Evolutionary conservation across 2,113 vertebrate species (phyloP), one percentile per base, ranked within the genome.

Genomic region (crab-eating macaque (Macaca fascicularis)): DNA sequence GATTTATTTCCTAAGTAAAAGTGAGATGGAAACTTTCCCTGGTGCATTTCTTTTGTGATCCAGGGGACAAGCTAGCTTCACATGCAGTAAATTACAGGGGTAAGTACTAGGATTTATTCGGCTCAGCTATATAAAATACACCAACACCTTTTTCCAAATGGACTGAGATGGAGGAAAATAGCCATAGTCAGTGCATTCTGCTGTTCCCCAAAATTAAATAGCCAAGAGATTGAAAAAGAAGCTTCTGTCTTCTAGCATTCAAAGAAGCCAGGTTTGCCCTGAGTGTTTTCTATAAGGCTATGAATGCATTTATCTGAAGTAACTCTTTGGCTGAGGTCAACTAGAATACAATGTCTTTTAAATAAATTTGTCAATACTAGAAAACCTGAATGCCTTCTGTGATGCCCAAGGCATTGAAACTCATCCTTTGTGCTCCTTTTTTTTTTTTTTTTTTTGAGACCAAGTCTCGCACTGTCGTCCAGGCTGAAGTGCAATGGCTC

Each of bases 1-100:
- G 59, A 97, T 95, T 97, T 95, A 92, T 94, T 94, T 90, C 75
- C 67, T 52, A 97, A 96, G 92, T 90, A 74, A 92, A 96, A 96
- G n/a, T 90, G 23, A 86, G 50, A 61, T 48, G 64, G 78, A 95
- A 88, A 95, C 50, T 94, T 89, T 81, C 43, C 87, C 30, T 43
- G 20, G 75, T 92, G 96, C 55, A 78, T 74, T 98, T 93, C 67
- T 72, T 95, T 94, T 72, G 80, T 88, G 80, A 95, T 95, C 7
- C 20, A 81, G 75, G 64, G 80, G n/a, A 95, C 75, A 95, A 32
- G 87, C 40, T 4, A 81, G 92, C 30, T 67, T 76, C 87, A 59
- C 30, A 59, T 48, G 89, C 40, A 96, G 55, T 97, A 95, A 97
- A 97, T 97, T 93, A 95, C 12, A 48, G 80, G 59, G 84, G 55